These are phyloP conservation scores for Diadophis punctatus DNA, from an alignment of 2,113 vertebrate species.

Conservation along the genomic window DNA sequence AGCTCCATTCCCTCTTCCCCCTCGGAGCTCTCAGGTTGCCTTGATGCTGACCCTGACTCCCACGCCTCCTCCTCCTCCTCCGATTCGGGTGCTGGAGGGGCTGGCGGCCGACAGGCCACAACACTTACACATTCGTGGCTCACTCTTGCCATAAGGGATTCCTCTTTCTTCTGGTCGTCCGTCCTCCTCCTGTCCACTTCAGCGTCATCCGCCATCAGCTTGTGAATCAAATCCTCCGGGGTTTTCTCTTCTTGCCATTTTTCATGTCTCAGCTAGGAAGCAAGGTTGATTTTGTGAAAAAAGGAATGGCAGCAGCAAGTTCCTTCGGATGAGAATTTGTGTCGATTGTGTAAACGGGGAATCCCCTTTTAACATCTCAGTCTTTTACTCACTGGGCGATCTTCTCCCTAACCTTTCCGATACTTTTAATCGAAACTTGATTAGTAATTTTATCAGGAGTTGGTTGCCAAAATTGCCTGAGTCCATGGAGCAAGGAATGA, in stretches of 20 bases:
- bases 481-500: not conserved
- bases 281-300: not conserved
- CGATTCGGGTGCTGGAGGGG: no score
- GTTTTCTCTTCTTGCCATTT: constrained; percentile 71
- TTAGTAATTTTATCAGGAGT: not conserved
- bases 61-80: no score
- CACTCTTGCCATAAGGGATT: constrained; percentile 58
- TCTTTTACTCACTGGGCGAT: not conserved
- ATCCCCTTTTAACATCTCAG: no score
- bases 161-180: constrained; percentile 73
- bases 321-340: no score
- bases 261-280: constrained; percentile 68
- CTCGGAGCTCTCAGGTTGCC: no score
- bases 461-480: no score
- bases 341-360: no score
- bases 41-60: no score
- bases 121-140: constrained; percentile 65
- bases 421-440: not conserved
- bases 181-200: constrained; percentile 65
- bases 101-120: no score
- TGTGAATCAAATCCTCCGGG: constrained; percentile 68
- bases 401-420: not conserved
- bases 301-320: no score
- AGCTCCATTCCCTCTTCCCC: no score
- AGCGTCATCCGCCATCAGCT: constrained; percentile 62